Percentiles rank a stretch among this genome's conserved stretches.
Conservation (phyloP, 2,113 vertebrate genomes). For the Thomomys bottae region DNA sequence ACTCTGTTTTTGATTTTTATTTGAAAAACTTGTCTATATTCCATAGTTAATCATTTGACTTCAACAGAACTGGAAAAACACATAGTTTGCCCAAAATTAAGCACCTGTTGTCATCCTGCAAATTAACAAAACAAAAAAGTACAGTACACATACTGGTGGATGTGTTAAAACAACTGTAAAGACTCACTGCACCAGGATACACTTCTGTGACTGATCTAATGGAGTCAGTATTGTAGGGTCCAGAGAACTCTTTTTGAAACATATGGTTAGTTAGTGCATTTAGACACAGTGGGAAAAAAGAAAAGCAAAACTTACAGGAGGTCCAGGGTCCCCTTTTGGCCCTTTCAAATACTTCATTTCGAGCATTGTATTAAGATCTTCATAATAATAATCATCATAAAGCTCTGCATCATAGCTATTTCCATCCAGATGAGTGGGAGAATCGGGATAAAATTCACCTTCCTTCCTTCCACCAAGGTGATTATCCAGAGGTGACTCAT, state of each 20-base stretch:
- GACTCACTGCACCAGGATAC: conserved; percentile 58
- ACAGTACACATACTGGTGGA: conserved; percentile 48
- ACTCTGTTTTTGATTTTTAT: neutral
- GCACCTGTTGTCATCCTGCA: conserved; percentile 10
- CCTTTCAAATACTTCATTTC: conserved; percentile 90
- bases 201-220: conserved; percentile 61
- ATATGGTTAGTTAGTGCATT: conserved; percentile 47
- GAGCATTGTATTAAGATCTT: conserved; percentile 90
- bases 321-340: conserved; percentile 95
- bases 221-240: conserved; percentile 42
- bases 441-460: conserved; percentile 73
- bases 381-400: conserved; percentile 93
- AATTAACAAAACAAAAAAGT: conserved; percentile 34
- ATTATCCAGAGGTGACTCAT: conserved; percentile 78
- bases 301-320: conserved; percentile 89
- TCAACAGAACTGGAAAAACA: conserved; percentile 63
- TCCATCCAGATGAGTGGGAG: conserved; percentile 79
- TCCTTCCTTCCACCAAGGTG: conserved; percentile 84
- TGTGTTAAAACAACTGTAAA: conserved; percentile 71
- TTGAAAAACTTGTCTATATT: conserved; percentile 20
- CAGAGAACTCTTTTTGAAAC: conserved; percentile 66
- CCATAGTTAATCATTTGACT: conserved; percentile 62
- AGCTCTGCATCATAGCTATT: conserved; percentile 86
- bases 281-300: conserved; percentile 69
- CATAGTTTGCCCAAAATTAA: conserved; percentile 56